Evolutionary conservation across 2,113 vertebrate genomes (phyloP).

Genomic region (Mesitornis unicolor): DNA sequence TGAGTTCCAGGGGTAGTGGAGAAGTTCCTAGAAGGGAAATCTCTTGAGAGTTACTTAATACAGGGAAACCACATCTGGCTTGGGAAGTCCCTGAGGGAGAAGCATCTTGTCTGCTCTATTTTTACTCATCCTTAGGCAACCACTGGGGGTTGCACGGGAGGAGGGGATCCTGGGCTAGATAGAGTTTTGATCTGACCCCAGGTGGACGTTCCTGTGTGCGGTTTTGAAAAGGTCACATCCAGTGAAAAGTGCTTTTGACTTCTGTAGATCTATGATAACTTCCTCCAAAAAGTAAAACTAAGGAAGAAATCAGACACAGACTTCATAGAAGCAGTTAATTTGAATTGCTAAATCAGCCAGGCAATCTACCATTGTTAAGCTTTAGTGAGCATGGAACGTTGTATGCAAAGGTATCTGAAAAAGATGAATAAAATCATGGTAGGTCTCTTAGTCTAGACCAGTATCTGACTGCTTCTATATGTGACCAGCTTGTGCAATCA

Average conservation of each 20-base stretch:
- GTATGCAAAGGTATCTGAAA: background rate
- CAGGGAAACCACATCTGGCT: background rate
- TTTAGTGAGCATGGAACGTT: background rate
- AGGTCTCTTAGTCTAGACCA: background rate
- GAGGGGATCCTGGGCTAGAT: background rate
- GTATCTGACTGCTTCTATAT: background rate
- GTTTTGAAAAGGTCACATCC: background rate
- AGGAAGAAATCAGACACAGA: background rate
- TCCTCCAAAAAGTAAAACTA: background rate
- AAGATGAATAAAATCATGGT: background rate
- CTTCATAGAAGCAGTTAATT: background rate
- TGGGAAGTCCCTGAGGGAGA: background rate
- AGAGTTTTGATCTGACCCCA: background rate
- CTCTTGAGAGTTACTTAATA: background rate
- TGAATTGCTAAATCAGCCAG: background rate
- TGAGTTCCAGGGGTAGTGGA: background rate
- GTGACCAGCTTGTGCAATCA: background rate
- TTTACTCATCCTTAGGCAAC: background rate
- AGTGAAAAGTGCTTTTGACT: background rate
- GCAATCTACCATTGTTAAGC: background rate
- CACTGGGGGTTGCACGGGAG: background rate
- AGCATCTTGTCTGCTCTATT: background rate
- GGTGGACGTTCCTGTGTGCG: background rate
- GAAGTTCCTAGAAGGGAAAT: background rate
- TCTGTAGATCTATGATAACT: background rate